Base-by-base conservation (phyloP, 1,140 invertebrate genomes). In the Phortica variegata region DNA sequence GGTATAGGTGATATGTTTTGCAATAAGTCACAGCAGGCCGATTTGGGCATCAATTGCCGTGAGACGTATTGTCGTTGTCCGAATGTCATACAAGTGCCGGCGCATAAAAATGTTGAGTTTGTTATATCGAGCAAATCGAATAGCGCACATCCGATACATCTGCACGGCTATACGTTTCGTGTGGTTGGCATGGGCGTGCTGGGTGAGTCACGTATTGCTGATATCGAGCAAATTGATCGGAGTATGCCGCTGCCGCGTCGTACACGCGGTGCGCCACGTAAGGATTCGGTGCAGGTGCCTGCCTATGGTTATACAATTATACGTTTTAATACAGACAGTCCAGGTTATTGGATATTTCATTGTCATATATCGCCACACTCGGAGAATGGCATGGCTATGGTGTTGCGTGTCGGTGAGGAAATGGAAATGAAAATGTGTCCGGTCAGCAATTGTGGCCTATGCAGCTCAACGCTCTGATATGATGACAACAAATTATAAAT, bases 361-460 rank as follows among this genome's bases (percentile, higher is more conserved):
- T 75, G 73, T 20, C 73, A 75, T 52, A 75, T 75, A 36, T 77
- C 80, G 2, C 58, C 74, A 7, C 78, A 82, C 42, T 82, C 81
- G 70, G 79, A 81, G 10, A 78, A 77, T 6, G 82, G 82, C 6
- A 74, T 84, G 58, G 77, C 80, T 16, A 76, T 83, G 2, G 77
- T 84, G 15, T 58, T 84, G 2, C 77, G 81, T 37, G 79, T 84
- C 12, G 82, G 71, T 23, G 66, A 69, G 23, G 63, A 73, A 41
- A 26, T 54, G 5, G 58, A 74, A 47, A 74, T 74, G 71, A 73
- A 69, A 51, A 70, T 73, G 60, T 73, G 70, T 34, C 70, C 70
- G 8, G 70, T 73, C 5, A 73, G 70, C 53, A 73, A 73, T 39
- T 73, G 70, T 41, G 70, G 70, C 0, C 49, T 73, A 3, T 73